phyloP scores from a whole-genome alignment of 2,888 invertebrate species.

The Zonitis immaculata region DNA sequence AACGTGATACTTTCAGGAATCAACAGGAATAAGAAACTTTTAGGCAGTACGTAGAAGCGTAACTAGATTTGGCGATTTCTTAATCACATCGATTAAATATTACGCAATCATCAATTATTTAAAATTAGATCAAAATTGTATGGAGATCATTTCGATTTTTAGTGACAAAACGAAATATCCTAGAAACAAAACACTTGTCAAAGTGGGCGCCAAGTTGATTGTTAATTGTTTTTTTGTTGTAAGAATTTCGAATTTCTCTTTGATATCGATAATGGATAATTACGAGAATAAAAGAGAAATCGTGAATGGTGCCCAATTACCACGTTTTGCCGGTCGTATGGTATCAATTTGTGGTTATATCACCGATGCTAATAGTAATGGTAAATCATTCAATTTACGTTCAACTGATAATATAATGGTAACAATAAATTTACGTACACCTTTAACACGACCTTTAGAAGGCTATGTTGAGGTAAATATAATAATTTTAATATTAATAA shows the following conservation, averaged over 20 bases:
- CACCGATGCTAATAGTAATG: slow-evolving; percentile 34
- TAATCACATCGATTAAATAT: too few species aligned
- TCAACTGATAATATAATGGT: slow-evolving; percentile 40
- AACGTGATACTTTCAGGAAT: too few species aligned
- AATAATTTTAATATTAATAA: background rate
- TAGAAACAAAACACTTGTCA: too few species aligned
- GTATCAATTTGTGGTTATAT: slow-evolving; percentile 41
- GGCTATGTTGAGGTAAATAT: slow-evolving; percentile 45
- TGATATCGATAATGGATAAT: background rate
- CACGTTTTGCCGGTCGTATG: slow-evolving; percentile 37
- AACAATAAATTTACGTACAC: slow-evolving; percentile 37
- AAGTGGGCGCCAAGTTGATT: background rate
- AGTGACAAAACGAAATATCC: too few species aligned
- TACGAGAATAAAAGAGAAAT: slow-evolving; percentile 34
- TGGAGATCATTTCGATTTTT: too few species aligned
- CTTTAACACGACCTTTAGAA: slow-evolving; percentile 34
- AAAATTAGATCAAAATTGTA: too few species aligned
- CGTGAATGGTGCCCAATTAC: slow-evolving; percentile 40
- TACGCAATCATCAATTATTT: too few species aligned
- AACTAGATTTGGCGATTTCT: too few species aligned
- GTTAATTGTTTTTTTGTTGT: background rate
- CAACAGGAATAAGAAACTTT: too few species aligned
- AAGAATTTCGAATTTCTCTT: background rate
- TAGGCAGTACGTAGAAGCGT: too few species aligned
- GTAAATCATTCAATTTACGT: slow-evolving; percentile 38